Evolutionary conservation across 1,140 invertebrate species (phyloP).

Genomic region (Oppia nitens): DNA sequence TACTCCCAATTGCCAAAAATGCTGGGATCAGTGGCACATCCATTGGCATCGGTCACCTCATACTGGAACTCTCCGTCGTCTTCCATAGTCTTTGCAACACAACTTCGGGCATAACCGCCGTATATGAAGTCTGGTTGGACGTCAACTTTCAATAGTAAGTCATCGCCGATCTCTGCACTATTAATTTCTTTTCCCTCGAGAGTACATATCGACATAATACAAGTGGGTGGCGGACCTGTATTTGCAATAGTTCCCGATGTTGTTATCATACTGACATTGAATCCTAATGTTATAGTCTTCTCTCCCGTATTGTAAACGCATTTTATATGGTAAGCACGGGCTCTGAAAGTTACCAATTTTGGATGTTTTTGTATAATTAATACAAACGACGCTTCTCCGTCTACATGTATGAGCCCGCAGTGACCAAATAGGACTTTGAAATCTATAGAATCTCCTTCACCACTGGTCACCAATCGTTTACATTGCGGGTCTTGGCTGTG

Average conservation of each 20-base stretch:
- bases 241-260: slow-evolving; percentile 87
- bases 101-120: slow-evolving; percentile 78
- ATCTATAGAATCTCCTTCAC: slow-evolving; percentile 48
- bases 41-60: slow-evolving; percentile 78
- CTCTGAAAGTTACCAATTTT: slow-evolving; percentile 80
- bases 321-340: slow-evolving; percentile 83
- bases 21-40: slow-evolving; percentile 74
- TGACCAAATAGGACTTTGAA: slow-evolving; percentile 82
- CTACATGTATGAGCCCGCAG: slow-evolving; percentile 74
- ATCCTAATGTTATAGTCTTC: slow-evolving; percentile 76
- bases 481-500: slow-evolving; percentile 82
- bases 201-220: slow-evolving; percentile 76
- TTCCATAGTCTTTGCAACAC: slow-evolving; percentile 71
- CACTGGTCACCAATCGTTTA: slow-evolving; percentile 51
- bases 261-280: slow-evolving; percentile 82
- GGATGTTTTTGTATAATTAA: slow-evolving; percentile 88
- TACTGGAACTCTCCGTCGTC: slow-evolving; percentile 79
- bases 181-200: slow-evolving; percentile 68
- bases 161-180: slow-evolving; percentile 79
- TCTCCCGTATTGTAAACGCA: slow-evolving; percentile 85
- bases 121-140: slow-evolving; percentile 84
- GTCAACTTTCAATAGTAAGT: slow-evolving; percentile 72
- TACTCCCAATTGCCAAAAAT: slow-evolving; percentile 87
- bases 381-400: slow-evolving; percentile 77
- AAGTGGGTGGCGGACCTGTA: slow-evolving; percentile 78